Evolutionary conservation across 2,797 vertebrate species (phyloP), one percentile per base, ranked within the genome.

Genomic region (Rhinatrema bivittatum): DNA sequence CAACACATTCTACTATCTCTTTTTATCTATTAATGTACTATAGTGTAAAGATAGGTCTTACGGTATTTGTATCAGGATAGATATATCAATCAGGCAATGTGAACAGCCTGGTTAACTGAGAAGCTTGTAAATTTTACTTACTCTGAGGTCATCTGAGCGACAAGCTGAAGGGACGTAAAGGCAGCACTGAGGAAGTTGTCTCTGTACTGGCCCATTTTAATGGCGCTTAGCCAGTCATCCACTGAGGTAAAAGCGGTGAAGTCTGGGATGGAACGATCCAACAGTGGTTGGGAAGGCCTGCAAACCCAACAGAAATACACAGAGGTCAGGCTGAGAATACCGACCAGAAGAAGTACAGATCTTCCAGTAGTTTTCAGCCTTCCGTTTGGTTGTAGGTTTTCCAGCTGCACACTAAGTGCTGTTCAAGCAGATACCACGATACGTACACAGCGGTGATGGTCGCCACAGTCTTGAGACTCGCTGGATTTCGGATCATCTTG

Each of bases 141-240:
- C 95, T 98, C 95, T 16, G 91, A 91, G 5, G 94, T 97, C 87
- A 99, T 97, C 74, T 99, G 93, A 50, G 91, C 81, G 49, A 97
- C 91, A 45, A 98, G 87, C 70, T 95, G 91, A 55, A 98, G 86
- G 51, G 95, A 98, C 49, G 92, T 96, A 79, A 97, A 99, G 74
- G 95, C 94, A 44, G 93, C 93, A 1, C 87, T 91, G 65, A 99
- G 88, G 84, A 99, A 96, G 81, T 86, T 99, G 67, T 99, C 94
- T 85, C 92, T 85, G 77, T 99, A 99, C 67, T 99, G 95, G 75
- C 82, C 91, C 95, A 99, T 99, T 85, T 99, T 97, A 65, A 99
- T 93, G 60, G 94, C 95, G 4, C 78, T 81, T 59, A 99, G 87
- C 95, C 95, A 99, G 74, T 98, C 95, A 7, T 97, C 95, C 50